Evolutionary conservation across 2,797 vertebrate genomes (phyloP).

Genomic region (Acipenser transmontanus): DNA sequence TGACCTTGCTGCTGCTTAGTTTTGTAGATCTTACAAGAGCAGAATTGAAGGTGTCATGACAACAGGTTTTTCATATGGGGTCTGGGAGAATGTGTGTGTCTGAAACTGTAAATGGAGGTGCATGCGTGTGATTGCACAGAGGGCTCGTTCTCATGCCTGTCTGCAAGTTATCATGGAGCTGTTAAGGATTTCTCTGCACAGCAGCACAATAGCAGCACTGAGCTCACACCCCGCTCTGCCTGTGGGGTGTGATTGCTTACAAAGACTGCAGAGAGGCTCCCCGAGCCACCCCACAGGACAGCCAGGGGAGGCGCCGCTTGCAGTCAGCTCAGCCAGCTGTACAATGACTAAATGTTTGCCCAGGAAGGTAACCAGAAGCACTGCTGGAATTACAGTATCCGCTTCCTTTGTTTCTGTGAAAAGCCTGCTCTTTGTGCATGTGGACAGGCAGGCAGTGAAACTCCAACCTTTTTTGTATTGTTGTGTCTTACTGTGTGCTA

Average conservation of each 20-base stretch:
- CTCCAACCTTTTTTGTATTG: no score
- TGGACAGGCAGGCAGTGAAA: no score
- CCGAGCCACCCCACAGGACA: slow-evolving; percentile 24
- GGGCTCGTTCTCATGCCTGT: slow-evolving; percentile 21
- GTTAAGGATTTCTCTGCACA: neutral
- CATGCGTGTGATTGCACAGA: no score
- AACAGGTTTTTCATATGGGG: no score
- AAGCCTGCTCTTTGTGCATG: no score
- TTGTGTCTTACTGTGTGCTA: no score
- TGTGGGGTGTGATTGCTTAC: slow-evolving; percentile 41
- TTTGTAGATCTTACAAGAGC: no score
- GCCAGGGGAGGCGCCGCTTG: slow-evolving; percentile 18
- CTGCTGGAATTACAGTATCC: slow-evolving; percentile 5
- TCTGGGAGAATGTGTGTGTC: no score
- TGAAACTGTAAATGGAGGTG: no score
- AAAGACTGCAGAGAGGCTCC: slow-evolving; percentile 19
- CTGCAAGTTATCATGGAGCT: neutral
- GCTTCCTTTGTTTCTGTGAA: no score
- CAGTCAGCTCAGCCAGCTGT: slow-evolving; percentile 17
- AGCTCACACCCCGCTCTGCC: slow-evolving; percentile 39
- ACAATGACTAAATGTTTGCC: slow-evolving; percentile 33
- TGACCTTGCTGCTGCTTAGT: no score
- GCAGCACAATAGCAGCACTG: slow-evolving; percentile 38
- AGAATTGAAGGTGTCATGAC: no score
- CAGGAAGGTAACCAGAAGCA: slow-evolving; percentile 25